A percentile compares a stretch with the other conserved stretches of the same genome.
These are phyloP conservation scores for Rhopilema esculentum DNA, from an alignment of 30 jellyfish, hydroid and myxozoan species.

Conservation along the genomic window DNA sequence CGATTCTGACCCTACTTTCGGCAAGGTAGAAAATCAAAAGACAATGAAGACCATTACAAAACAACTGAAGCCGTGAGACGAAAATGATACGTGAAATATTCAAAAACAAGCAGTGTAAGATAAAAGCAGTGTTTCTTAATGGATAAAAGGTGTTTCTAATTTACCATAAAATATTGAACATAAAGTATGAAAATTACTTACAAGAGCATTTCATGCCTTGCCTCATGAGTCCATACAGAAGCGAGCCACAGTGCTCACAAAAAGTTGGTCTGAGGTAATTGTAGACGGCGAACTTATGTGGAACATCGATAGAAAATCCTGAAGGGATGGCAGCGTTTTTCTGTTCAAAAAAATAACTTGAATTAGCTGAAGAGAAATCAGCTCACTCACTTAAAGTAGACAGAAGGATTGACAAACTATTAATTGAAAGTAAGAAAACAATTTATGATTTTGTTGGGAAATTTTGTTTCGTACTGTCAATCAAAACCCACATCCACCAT, in stretches of 20 bases:
- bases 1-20: too few relatives aligned
- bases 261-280: slow-evolving; percentile 87
- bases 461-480: too few relatives aligned
- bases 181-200: slow-evolving; percentile 1
- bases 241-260: slow-evolving; percentile 96
- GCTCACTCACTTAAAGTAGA: too few relatives aligned
- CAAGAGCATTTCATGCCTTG: slow-evolving; percentile 93
- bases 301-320: slow-evolving; percentile 83
- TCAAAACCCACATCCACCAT: too few relatives aligned
- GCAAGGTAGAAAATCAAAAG: too few relatives aligned
- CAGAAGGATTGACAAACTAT: too few relatives aligned
- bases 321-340: slow-evolving; percentile 42
- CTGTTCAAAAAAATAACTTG: too few relatives aligned
- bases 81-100: too few relatives aligned
- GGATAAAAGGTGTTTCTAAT: background rate
- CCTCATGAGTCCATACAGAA: slow-evolving; percentile 84
- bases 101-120: background rate
- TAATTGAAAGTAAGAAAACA: too few relatives aligned
- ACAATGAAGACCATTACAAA: too few relatives aligned
- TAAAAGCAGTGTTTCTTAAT: background rate
- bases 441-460: too few relatives aligned
- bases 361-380: background rate
- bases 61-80: too few relatives aligned
- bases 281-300: slow-evolving; percentile 82
- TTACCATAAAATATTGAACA: background rate